Base-by-base conservation (phyloP, 2,888 invertebrate species). In the Drosophila mettleri region DNA sequence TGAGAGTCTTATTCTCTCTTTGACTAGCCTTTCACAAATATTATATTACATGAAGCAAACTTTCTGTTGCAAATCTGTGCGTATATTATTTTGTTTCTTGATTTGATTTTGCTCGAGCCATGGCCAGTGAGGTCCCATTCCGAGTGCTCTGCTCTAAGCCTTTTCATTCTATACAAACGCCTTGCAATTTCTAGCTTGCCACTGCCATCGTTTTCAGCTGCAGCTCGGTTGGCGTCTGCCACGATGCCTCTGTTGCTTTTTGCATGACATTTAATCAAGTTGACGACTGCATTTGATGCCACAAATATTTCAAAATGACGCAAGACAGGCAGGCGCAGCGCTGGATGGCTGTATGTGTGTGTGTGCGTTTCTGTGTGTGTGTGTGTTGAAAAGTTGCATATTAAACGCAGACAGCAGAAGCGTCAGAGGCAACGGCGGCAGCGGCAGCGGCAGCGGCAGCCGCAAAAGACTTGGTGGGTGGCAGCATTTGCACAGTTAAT, bases 211-310 rank as follows among this genome's bases (percentile, higher is more conserved):
- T 39, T 36, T 54, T 27, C 41, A 43, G n/a, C 55, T 24, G 41
- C 46, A 38, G 48, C 54, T 51, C 55, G 27, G 33, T 12, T 61
- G 43, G 48, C 27, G 16, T 7, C 43, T 53, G 24, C 29, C 59
- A 39, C 24, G 57, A 68, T 71, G 46, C 70, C 77, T 85, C 85
- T 80, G 83, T 73, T 78, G 88, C 86, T 88, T 85, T 88, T 88
- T 86, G 88, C 80, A 82, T 82, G 86, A 86, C 87, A 88, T 86
- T 88, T 88, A 86, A 86, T 86, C 88, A 88, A 86, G 82, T 88
- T 86, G 86, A 88, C 86, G 88, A 84, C 86, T 86, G 86, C 88
- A 85, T 85, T 86, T 86, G 88, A 88, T 87, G 86, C 87, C 86
- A 80, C 88, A 88, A 88, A 88, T 86, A 88, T 86, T 86, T 86